phyloP scores from a whole-genome alignment of 2,888 invertebrate genomes.

The Ceratothoa steindachneri region DNA sequence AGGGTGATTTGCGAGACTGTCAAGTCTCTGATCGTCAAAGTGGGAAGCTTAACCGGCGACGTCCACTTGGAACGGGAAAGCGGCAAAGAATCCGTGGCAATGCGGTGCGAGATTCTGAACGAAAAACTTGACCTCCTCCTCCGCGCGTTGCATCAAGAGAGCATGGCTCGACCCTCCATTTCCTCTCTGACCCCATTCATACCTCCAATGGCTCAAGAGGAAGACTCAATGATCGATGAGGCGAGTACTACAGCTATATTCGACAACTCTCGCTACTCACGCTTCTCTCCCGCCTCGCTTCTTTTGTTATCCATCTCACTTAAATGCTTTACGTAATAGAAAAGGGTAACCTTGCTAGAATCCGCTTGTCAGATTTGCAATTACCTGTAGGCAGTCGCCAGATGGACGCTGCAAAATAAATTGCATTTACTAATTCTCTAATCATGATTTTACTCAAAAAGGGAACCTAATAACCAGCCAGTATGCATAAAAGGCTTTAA shows the following conservation, averaged over 20 bases:
- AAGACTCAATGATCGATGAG: neutral
- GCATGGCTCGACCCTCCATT: constrained; percentile 43
- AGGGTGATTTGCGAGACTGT: constrained; percentile 72
- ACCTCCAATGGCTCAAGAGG: constrained; percentile 7
- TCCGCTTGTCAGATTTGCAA: too few species aligned
- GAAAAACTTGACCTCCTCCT: constrained; percentile 71
- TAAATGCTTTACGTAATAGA: too few species aligned
- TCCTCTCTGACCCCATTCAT: neutral
- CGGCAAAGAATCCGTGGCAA: constrained; percentile 55
- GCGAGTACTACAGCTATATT: neutral
- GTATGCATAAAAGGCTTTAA: too few species aligned
- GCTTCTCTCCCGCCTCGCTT: too few species aligned
- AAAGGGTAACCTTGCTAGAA: too few species aligned
- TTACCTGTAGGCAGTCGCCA: too few species aligned
- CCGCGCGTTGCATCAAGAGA: constrained; percentile 69
- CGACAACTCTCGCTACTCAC: neutral
- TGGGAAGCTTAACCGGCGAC: constrained; percentile 50
- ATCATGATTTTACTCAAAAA: too few species aligned
- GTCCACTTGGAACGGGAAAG: constrained; percentile 16
- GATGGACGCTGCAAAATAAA: too few species aligned
- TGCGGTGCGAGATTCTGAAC: constrained; percentile 69
- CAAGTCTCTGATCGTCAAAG: constrained; percentile 65
- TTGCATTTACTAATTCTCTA: too few species aligned
- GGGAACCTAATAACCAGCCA: too few species aligned
- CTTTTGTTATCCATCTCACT: too few species aligned